These are phyloP conservation scores for Psammodynastes pulverulentus DNA, from an alignment of 2,113 vertebrate species.

Conservation along the genomic window DNA sequence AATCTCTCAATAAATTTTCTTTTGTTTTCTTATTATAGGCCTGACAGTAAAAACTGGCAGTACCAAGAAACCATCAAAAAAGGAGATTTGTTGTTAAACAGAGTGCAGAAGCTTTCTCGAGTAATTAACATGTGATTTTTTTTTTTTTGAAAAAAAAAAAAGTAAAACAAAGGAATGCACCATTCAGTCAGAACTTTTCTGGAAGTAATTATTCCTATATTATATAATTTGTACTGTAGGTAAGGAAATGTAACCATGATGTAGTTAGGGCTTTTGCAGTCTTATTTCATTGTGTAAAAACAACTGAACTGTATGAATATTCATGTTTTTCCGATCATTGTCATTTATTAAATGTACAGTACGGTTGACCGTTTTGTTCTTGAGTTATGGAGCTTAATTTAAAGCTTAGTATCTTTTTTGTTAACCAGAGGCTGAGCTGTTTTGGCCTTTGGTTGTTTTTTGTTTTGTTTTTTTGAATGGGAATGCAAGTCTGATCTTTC, in stretches of 20 bases:
- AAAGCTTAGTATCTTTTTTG: not conserved
- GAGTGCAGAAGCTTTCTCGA: slow-evolving; percentile 97
- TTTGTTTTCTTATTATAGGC: slow-evolving; percentile 70
- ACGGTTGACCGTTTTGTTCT: slow-evolving; percentile 24
- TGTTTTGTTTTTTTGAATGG: not conserved
- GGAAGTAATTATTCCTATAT: slow-evolving; percentile 61
- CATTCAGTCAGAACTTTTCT: slow-evolving; percentile 66
- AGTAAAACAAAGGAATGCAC: slow-evolving; percentile 31
- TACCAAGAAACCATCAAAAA: slow-evolving; percentile 99
- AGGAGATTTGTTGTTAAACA: slow-evolving; percentile 93
- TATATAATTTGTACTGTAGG: slow-evolving; percentile 61
- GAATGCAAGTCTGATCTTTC: not conserved
- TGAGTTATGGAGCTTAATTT: not conserved
- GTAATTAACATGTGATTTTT: slow-evolving; percentile 94
- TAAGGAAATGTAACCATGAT: slow-evolving; percentile 40
- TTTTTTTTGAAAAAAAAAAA: not conserved
- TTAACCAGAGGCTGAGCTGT: not conserved
- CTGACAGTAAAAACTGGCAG: slow-evolving; percentile 99
- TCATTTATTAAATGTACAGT: slow-evolving; percentile 59
- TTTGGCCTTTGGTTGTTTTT: not conserved
- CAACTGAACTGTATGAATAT: slow-evolving; percentile 46
- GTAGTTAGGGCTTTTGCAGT: slow-evolving; percentile 63
- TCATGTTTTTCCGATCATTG: slow-evolving; percentile 48
- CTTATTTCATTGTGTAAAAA: slow-evolving; percentile 59
- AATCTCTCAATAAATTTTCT: slow-evolving; percentile 29